Evolutionary conservation across 2,797 vertebrate genomes (phyloP).

Genomic region (Sebastes elongatus): DNA sequence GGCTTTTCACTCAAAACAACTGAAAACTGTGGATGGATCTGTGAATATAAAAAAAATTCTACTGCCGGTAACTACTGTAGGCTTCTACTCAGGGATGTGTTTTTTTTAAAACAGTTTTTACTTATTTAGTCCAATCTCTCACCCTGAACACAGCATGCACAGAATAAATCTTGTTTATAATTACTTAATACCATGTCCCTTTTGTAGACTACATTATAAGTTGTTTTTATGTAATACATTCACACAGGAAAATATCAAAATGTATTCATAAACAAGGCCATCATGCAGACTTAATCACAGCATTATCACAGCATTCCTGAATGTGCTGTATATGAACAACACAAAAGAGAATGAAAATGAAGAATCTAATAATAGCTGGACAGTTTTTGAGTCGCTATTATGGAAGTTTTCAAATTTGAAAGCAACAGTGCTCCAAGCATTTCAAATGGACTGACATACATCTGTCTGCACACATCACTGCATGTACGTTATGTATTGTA

Average conservation of each 20-base stretch:
- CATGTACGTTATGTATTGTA: no score
- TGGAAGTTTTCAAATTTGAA: neutral
- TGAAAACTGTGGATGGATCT: neutral
- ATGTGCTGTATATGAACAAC: neutral
- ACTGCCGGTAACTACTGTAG: neutral
- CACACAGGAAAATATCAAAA: neutral
- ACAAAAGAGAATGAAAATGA: neutral
- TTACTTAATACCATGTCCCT: neutral
- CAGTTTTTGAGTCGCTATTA: neutral
- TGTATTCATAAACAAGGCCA: neutral
- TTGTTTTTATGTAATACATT: neutral
- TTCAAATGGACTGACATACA: no score
- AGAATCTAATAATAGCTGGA: neutral
- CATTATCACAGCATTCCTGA: no score
- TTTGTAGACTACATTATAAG: neutral
- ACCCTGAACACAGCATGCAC: neutral
- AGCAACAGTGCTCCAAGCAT: neutral
- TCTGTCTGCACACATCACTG: no score
- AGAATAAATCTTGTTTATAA: neutral
- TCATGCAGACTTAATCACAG: no score
- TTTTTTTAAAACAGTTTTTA: neutral
- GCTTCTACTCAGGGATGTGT: neutral
- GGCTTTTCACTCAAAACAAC: neutral
- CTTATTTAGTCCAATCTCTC: neutral
- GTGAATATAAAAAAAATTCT: neutral